These are phyloP conservation scores for Diplolepis rosae DNA, from an alignment of 2,888 invertebrate genomes.

Conservation along the genomic window DNA sequence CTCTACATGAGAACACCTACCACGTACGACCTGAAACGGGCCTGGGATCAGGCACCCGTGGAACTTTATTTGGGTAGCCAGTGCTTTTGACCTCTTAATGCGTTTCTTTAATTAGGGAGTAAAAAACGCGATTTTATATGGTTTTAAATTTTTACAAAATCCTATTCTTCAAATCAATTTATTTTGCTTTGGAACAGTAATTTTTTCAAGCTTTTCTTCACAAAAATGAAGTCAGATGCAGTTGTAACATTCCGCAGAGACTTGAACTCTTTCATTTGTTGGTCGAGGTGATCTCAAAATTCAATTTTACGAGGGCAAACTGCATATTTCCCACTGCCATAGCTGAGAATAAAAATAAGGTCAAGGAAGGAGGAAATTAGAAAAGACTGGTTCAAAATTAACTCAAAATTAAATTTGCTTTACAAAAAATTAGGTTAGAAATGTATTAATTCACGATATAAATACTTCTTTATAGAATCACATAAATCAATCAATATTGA, in stretches of 20 bases:
- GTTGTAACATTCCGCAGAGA: too few species aligned
- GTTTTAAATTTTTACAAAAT: too few species aligned
- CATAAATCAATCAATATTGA: too few species aligned
- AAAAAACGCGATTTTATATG: too few species aligned
- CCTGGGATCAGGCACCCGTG: slow-evolving; percentile 58
- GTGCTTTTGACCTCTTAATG: neutral
- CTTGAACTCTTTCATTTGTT: slow-evolving; percentile 19
- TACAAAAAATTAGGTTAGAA: too few species aligned
- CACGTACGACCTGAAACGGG: slow-evolving; percentile 58
- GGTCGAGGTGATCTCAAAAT: slow-evolving; percentile 7
- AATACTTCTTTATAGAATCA: too few species aligned
- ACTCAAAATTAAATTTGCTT: too few species aligned
- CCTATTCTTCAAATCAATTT: too few species aligned
- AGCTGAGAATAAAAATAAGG: slow-evolving; percentile 26
- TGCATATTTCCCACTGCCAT: neutral
- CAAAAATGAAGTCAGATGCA: too few species aligned
- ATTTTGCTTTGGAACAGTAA: too few species aligned
- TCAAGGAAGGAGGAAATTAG: slow-evolving; percentile 13
- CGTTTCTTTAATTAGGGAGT: neutral
- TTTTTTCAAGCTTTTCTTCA: slow-evolving; percentile 1
- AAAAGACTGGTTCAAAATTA: too few species aligned
- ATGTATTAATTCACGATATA: too few species aligned
- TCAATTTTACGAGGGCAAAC: slow-evolving; percentile 1
- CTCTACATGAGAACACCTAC: slow-evolving; percentile 60
- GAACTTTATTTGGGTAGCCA: slow-evolving; percentile 40